Conservation (phyloP, 2,888 invertebrate species). For the Microctonus brassicae region DNA sequence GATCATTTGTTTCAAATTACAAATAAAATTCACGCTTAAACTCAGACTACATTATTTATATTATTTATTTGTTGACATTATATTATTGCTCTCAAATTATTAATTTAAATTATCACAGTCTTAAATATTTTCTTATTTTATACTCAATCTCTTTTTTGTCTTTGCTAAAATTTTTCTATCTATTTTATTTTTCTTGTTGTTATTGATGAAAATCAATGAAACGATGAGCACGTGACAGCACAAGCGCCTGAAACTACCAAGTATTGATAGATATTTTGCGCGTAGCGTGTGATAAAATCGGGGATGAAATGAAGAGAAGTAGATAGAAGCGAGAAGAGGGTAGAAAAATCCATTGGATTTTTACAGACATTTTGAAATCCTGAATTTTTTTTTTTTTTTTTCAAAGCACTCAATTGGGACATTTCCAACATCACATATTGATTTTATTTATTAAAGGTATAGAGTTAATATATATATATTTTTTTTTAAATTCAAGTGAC, state of each 20-base stretch:
- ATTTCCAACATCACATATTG: background rate
- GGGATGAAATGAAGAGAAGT: background rate
- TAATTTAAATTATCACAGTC: too few species aligned
- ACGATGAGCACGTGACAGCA: background rate
- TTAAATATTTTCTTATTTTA: too few species aligned
- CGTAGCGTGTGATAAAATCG: constrained; percentile 5
- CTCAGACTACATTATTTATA: too few species aligned
- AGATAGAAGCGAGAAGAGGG: background rate
- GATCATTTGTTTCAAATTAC: too few species aligned
- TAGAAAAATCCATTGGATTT: background rate
- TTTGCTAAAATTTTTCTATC: too few species aligned
- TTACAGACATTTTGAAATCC: background rate
- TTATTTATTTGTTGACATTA: too few species aligned
- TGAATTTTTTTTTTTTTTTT: too few species aligned
- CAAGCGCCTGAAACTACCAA: background rate
- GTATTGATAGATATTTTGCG: constrained; percentile 25
- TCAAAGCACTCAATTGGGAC: background rate
- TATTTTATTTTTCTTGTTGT: background rate
- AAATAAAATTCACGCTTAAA: too few species aligned
- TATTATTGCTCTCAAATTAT: too few species aligned
- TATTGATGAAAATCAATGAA: constrained; percentile 31
- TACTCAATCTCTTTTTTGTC: background rate
- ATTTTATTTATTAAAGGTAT: background rate
- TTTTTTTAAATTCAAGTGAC: too few species aligned
- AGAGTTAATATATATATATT: background rate